A percentile compares a stretch with the other conserved stretches of the same genome.
These are phyloP conservation scores for Lypha dubia DNA, from an alignment of 2,888 invertebrate genomes.

Conservation along the genomic window DNA sequence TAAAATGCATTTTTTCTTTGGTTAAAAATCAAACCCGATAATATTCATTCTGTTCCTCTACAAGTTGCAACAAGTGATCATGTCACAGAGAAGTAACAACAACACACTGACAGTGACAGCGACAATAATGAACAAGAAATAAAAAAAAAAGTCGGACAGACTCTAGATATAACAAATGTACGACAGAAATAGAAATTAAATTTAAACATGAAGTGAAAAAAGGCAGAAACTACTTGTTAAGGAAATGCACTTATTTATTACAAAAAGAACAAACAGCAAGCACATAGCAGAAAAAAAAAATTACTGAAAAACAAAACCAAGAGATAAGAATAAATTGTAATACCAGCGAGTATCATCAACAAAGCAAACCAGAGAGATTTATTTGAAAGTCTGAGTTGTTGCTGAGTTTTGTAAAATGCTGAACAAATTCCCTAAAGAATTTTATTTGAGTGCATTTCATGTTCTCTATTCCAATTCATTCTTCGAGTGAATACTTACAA, in stretches of 20 bases:
- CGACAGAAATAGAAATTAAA: constrained; percentile 64
- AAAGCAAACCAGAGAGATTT: neutral
- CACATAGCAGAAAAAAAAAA: neutral
- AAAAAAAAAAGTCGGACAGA: constrained; percentile 3
- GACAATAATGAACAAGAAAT: neutral
- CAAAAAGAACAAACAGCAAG: neutral
- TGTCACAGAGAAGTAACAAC: neutral
- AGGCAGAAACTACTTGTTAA: constrained; percentile 60
- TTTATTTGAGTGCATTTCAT: neutral
- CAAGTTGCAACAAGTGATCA: constrained; percentile 48
- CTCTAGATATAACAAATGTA: constrained; percentile 10
- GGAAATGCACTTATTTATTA: constrained; percentile 44
- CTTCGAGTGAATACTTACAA: neutral
- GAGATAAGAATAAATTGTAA: constrained; percentile 35
- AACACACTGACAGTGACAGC: constrained; percentile 18
- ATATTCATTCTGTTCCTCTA: neutral
- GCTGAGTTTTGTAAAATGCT: neutral
- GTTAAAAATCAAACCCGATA: neutral
- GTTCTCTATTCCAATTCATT: too few relatives aligned
- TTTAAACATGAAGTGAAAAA: constrained; percentile 23
- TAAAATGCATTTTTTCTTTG: too few relatives aligned
- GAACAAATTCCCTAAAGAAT: neutral
- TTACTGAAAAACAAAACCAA: neutral
- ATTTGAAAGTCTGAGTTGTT: constrained; percentile 6
- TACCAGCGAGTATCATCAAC: neutral